Percentiles rank a stretch among this genome's conserved stretches.
phyloP scores from a whole-genome alignment of 2,113 vertebrate genomes.

The Cardinalis cardinalis region DNA sequence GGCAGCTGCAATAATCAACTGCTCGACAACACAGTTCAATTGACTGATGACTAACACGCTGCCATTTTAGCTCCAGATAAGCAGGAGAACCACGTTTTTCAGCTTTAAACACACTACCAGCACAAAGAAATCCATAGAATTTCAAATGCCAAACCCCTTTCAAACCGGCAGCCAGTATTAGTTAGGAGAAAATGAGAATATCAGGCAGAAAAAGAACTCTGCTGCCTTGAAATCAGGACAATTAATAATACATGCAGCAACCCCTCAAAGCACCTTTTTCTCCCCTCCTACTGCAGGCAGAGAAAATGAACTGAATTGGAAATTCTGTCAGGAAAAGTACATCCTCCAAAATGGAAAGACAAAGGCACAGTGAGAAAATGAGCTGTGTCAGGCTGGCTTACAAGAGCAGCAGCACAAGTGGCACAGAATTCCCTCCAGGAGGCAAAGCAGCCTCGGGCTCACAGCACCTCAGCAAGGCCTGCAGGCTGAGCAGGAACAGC shows the following conservation, averaged over 20 bases:
- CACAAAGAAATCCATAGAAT: neutral
- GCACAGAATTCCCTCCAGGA: neutral
- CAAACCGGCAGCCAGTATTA: neutral
- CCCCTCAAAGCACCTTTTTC: slow-evolving; percentile 1
- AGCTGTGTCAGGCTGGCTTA: neutral
- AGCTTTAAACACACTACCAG: neutral
- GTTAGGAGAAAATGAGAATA: slow-evolving; percentile 12
- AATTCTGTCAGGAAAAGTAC: slow-evolving; percentile 36
- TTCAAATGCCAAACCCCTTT: neutral
- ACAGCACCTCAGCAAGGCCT: neutral
- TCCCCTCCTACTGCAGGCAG: neutral
- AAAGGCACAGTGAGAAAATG: neutral
- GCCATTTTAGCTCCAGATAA: neutral
- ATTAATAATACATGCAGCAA: slow-evolving; percentile 38
- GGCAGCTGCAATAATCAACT: neutral
- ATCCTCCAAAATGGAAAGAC: slow-evolving; percentile 32
- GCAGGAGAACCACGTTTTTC: neutral
- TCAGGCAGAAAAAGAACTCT: neutral
- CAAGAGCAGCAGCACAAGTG: neutral
- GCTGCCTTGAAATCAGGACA: neutral
- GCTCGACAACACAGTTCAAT: neutral
- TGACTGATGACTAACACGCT: neutral
- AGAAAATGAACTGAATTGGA: slow-evolving; percentile 19
- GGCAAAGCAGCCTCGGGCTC: neutral
- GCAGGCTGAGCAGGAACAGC: neutral